Percentiles rank a stretch among this genome's conserved stretches.
Evolutionary conservation across 2,888 invertebrate species (phyloP).

Genomic region (Holacanthella duospinosa): DNA sequence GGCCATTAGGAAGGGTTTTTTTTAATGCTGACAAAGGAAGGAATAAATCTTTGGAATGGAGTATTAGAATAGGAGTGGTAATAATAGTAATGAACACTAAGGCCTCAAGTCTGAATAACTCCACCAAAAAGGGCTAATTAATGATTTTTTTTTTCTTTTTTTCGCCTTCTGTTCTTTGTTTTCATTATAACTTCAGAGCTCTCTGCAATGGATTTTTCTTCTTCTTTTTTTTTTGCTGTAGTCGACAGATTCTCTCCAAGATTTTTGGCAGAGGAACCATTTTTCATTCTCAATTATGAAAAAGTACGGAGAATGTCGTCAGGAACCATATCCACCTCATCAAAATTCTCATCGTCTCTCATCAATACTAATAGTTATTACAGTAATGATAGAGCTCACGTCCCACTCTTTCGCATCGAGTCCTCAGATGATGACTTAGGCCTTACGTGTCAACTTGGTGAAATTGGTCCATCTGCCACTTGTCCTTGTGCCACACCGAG

Average conservation of each 20-base stretch:
- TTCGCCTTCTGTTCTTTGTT: background rate
- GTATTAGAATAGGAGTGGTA: background rate
- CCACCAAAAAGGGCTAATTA: slow-evolving; percentile 3
- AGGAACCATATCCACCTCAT: background rate
- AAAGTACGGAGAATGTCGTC: background rate
- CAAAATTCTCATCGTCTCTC: slow-evolving; percentile 2
- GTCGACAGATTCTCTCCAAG: slow-evolving; percentile 38
- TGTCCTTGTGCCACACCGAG: slow-evolving; percentile 39
- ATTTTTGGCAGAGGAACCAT: slow-evolving; percentile 38
- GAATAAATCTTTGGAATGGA: slow-evolving; percentile 5
- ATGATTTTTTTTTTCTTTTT: slow-evolving; percentile 9
- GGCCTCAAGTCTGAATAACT: background rate
- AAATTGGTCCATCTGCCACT: slow-evolving; percentile 38
- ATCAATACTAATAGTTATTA: slow-evolving; percentile 1
- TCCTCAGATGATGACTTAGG: slow-evolving; percentile 39
- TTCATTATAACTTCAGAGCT: slow-evolving; percentile 1
- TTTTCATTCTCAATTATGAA: slow-evolving; percentile 32
- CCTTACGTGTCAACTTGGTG: slow-evolving; percentile 39
- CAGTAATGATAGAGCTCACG: slow-evolving; percentile 8
- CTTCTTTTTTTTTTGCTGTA: background rate
- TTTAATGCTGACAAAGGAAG: slow-evolving; percentile 8
- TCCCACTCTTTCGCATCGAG: slow-evolving; percentile 37
- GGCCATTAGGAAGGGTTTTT: background rate
- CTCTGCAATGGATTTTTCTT: background rate
- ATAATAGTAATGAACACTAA: slow-evolving; percentile 7